Base-by-base conservation (phyloP, 1,140 invertebrate genomes). In the Belonocnema kinseyi region DNA sequence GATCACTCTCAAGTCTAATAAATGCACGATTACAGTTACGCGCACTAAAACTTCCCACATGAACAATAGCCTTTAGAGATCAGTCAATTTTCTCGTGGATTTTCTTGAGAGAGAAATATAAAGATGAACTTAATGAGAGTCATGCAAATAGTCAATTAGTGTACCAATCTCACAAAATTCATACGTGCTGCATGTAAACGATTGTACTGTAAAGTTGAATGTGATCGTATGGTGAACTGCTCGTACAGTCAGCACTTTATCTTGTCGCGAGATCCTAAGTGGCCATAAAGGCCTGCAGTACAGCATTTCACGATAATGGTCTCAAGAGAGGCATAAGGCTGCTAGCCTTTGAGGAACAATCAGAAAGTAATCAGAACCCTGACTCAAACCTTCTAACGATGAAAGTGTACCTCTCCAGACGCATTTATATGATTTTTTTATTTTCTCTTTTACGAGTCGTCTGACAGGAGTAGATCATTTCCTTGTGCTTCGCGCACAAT, bases 221-320 rank as follows among this genome's bases (percentile, higher is more conserved):
- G 61, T 66, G 61, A 66, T 66, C 26, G 61, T 66, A 66, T 40
- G 40, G 61, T 40, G 26, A 66, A 66, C 61, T 66, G 40, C 40
- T 54, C 17, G 75, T 54, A 50, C 40, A 50, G 46, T 40, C 50
- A 33, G 71, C 76, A 52, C 46, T 77, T 77, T 77, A 73, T 77
- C 76, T 73, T 50, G 50, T 50, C 76, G 17, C 50, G 76, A 33
- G 76, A 73, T 74, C 58, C 76, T 74, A 77, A 77, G 76, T 77
- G 76, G 72, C 73, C 71, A 73, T 74, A 77, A 74, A 73, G 75
- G 70, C 75, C 61, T 46, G 70, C 21, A 33, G 52, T 77, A 73
- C 71, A 73, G 51, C 73, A 61, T 77, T 77, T 73, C 46, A 33
- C 75, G 66, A 76, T 73, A 77, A 77, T 77, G 72, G 75, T 72